Conservation (phyloP, 2,113 vertebrate species). For the Vireo altiloquus region DNA sequence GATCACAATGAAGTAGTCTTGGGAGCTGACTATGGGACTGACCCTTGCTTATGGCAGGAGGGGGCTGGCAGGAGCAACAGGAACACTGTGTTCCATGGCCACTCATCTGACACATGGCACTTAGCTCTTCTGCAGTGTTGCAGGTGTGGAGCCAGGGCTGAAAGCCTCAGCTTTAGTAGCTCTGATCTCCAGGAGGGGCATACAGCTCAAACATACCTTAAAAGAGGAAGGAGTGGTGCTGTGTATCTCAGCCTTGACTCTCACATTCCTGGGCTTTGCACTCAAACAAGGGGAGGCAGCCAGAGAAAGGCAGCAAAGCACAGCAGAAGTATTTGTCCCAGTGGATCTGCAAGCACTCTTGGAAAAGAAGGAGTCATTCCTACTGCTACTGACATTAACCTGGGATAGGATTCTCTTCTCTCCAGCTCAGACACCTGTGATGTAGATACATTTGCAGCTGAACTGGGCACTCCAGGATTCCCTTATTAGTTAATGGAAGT, state of each 20-base stretch:
- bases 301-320: neutral
- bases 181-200: neutral
- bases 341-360: neutral
- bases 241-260: neutral
- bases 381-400: neutral
- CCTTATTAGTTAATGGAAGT: neutral
- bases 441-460: neutral
- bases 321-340: neutral
- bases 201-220: neutral
- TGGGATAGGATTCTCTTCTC: neutral
- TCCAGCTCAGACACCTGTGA: neutral
- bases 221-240: neutral
- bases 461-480: neutral
- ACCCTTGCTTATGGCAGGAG: neutral
- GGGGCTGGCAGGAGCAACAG: neutral
- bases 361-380: neutral
- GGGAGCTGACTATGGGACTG: neutral
- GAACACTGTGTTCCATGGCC: neutral
- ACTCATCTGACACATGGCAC: accelerated
- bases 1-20: neutral
- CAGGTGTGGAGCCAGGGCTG: neutral
- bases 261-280: neutral
- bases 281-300: neutral
- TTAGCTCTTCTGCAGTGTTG: neutral
- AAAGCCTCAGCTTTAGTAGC: neutral